These are phyloP conservation scores for Amphiura filiformis DNA, from an alignment of 35 echinoderm and acorn worm genomes.

Conservation along the genomic window DNA sequence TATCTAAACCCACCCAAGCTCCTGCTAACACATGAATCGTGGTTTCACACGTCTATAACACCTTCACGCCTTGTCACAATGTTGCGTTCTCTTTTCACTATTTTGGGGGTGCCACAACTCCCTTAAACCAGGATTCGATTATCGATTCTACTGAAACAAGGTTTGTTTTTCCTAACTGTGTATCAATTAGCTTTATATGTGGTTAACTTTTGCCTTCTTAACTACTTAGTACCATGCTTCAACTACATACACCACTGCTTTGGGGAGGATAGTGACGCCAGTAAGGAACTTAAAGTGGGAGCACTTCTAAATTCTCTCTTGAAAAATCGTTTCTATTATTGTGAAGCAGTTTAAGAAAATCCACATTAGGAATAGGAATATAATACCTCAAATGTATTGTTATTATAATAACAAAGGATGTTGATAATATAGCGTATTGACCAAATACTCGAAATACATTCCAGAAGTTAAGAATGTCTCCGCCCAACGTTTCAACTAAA, in stretches of 20 bases:
- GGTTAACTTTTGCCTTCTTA: not conserved
- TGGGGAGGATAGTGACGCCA: not conserved
- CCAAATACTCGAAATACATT: not conserved
- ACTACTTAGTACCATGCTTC: not conserved
- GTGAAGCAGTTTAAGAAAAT: constrained; percentile 3
- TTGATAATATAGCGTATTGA: not conserved
- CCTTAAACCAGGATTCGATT: too few species aligned
- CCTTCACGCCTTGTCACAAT: not conserved
- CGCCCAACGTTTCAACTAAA: constrained; percentile 1
- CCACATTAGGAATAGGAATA: not conserved
- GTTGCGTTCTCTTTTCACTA: not conserved
- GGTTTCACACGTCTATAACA: not conserved
- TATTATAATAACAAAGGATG: not conserved
- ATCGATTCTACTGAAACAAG: too few species aligned
- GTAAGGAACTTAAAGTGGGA: not conserved
- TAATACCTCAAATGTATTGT: not conserved
- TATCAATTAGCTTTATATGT: not conserved
- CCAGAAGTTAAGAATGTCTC: not conserved
- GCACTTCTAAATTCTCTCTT: not conserved
- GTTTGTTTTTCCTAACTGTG: not conserved
- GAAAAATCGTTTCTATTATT: not conserved
- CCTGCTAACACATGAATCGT: not conserved
- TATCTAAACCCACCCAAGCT: not conserved
- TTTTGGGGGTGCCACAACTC: not conserved
- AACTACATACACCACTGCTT: not conserved